phyloP scores from a whole-genome alignment of 1,140 invertebrate genomes.

The Glomeris maerens region DNA sequence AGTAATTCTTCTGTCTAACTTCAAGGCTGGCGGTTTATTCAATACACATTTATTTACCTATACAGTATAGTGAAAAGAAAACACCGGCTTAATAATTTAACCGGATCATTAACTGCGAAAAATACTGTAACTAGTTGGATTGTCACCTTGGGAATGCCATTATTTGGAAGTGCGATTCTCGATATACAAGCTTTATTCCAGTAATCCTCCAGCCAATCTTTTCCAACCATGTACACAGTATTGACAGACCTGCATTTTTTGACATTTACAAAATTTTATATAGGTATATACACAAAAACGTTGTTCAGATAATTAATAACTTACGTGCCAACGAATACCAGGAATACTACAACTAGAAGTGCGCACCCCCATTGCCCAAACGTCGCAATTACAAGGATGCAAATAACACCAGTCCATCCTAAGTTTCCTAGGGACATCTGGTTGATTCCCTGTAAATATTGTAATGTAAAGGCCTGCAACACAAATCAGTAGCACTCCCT shows the following conservation, averaged over 20 bases:
- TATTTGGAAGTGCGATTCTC: neutral
- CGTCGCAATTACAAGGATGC: too few relatives aligned
- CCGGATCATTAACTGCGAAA: neutral
- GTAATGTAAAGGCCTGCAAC: too few relatives aligned
- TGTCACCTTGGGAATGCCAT: neutral
- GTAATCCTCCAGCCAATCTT: neutral
- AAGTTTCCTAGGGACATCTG: too few relatives aligned
- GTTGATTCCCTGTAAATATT: too few relatives aligned
- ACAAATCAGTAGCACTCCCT: too few relatives aligned
- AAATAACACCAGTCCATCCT: too few relatives aligned
- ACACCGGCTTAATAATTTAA: neutral
- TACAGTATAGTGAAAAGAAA: constrained; percentile 8
- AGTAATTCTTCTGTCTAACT: constrained; percentile 31
- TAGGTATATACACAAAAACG: neutral
- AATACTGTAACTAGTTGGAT: neutral
- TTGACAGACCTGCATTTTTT: neutral
- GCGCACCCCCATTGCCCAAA: neutral
- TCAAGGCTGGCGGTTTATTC: neutral
- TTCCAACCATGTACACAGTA: neutral
- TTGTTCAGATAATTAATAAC: neutral
- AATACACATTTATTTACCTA: constrained; percentile 4
- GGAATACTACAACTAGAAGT: neutral
- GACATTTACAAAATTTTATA: neutral
- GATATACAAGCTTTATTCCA: constrained; percentile 6
- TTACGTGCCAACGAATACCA: neutral